Evolutionary conservation across 2,113 vertebrate genomes (phyloP).

Genomic region (Salvator merianae): DNA sequence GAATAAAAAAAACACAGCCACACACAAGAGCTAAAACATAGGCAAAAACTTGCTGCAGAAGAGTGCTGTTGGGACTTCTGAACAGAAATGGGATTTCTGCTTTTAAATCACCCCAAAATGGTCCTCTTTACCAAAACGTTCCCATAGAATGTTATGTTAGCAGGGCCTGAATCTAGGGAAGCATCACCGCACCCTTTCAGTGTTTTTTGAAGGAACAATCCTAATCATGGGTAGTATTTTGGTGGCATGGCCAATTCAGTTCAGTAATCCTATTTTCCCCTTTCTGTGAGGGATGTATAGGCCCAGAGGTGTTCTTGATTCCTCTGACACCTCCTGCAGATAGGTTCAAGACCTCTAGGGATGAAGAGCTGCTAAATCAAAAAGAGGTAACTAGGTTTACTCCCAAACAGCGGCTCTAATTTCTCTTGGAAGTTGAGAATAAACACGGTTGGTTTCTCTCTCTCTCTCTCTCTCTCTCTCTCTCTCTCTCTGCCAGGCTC

Average conservation of each 20-base stretch:
- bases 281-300: neutral
- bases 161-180: conserved; percentile 28
- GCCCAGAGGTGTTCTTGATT: neutral
- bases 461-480: too few relatives aligned
- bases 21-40: conserved; percentile 38
- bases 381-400: conserved; percentile 41
- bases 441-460: conserved; percentile 3
- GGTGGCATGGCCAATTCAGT: neutral
- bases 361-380: conserved; percentile 42
- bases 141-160: conserved; percentile 30
- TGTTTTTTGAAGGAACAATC: too few relatives aligned
- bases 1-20: neutral
- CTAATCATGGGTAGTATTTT: too few relatives aligned
- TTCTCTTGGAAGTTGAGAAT: conserved; percentile 37
- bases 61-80: conserved; percentile 30
- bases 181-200: conserved; percentile 48
- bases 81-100: conserved; percentile 50
- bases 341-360: conserved; percentile 36
- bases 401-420: conserved; percentile 49
- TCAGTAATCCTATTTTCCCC: conserved; percentile 1
- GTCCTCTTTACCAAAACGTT: conserved; percentile 51
- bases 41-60: conserved; percentile 15
- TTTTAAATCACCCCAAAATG: conserved; percentile 27
- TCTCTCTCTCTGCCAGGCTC: neutral
- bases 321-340: conserved; percentile 50